phyloP scores from a whole-genome alignment of 2,797 vertebrate species.

The Pipistrellus pipistrellus region DNA sequence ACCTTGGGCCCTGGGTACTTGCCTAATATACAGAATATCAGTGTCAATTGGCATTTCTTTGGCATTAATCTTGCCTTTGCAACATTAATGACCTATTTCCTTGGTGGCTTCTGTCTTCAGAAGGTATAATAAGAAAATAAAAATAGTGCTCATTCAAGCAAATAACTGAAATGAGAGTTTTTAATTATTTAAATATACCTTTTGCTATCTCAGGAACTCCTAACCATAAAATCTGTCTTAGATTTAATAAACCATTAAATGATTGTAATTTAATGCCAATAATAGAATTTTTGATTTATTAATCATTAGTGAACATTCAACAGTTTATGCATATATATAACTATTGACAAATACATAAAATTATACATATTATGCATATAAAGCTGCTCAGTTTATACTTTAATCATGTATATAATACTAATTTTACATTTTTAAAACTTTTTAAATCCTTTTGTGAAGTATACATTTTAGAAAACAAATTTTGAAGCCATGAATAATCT shows the following conservation, averaged over 20 bases:
- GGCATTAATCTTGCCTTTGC: not conserved
- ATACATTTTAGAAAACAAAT: slow-evolving; percentile 54
- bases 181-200: slow-evolving; percentile 37
- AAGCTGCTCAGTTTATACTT: not conserved
- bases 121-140: slow-evolving; percentile 6
- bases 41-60: not conserved
- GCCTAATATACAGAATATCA: not conserved
- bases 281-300: not conserved
- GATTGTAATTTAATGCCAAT: not conserved
- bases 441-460: not conserved
- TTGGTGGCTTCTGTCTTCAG: not conserved
- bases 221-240: slow-evolving; percentile 34
- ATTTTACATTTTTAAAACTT: not conserved
- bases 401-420: not conserved
- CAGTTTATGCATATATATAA: not conserved
- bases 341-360: not conserved
- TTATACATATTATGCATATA: not conserved
- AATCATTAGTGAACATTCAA: not conserved
- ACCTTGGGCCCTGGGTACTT: not conserved
- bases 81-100: not conserved
- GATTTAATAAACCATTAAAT: slow-evolving; percentile 7
- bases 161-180: not conserved
- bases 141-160: slow-evolving; percentile 28
- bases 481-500: slow-evolving; percentile 24
- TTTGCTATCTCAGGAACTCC: not conserved